These are phyloP conservation scores for Aurelia coerulea DNA, from an alignment of 30 jellyfish, hydroid and myxozoan genomes.

Conservation along the genomic window DNA sequence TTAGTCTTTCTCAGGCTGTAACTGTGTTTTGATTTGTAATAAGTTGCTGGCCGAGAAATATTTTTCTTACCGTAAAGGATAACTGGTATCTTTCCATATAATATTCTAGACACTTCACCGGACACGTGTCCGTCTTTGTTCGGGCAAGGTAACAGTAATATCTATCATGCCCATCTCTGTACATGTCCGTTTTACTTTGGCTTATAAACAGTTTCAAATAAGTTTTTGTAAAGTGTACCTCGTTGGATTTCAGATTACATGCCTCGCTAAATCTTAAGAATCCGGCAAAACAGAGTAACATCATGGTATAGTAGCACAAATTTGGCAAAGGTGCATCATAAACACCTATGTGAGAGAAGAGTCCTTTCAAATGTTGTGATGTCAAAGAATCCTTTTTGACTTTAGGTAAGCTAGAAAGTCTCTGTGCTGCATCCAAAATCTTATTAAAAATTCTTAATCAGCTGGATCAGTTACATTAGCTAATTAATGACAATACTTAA, in stretches of 20 bases:
- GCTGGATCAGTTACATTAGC: neutral
- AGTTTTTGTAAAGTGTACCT: slow-evolving; percentile 2
- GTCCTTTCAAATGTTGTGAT: neutral
- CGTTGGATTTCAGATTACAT: slow-evolving; percentile 1
- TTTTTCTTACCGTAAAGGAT: neutral
- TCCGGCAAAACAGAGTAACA: slow-evolving; percentile 24
- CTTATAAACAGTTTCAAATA: slow-evolving; percentile 7
- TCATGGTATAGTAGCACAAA: neutral
- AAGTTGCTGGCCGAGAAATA: neutral
- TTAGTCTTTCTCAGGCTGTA: neutral
- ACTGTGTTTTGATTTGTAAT: neutral
- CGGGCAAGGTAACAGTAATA: neutral
- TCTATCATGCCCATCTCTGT: neutral
- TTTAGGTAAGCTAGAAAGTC: slow-evolving; percentile 10
- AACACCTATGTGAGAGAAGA: slow-evolving; percentile 7
- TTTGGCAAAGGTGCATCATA: slow-evolving; percentile 6
- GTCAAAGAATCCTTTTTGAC: neutral
- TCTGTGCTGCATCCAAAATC: slow-evolving; percentile 1
- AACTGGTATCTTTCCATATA: neutral
- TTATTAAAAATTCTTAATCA: neutral
- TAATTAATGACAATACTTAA: neutral
- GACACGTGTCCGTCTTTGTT: neutral
- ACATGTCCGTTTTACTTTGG: slow-evolving; percentile 13
- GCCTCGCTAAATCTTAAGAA: slow-evolving; percentile 5
- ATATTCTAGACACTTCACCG: neutral